Conservation (phyloP, 2,888 invertebrate species). For the Cosmia pyralina region DNA sequence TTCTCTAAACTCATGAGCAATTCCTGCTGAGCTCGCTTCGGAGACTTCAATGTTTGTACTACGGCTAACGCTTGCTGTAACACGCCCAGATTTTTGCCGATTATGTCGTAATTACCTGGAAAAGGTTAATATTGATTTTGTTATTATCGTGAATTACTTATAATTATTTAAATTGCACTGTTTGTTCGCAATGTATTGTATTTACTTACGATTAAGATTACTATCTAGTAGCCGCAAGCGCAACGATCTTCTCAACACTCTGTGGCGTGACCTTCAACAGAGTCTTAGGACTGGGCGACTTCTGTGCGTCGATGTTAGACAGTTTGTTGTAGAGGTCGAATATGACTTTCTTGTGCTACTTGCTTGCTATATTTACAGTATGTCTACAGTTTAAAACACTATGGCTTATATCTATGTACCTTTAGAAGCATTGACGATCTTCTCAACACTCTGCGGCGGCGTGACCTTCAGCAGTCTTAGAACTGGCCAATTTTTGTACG, state of each 20-base stretch:
- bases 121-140: neutral
- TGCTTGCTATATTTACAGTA: constrained; percentile 79
- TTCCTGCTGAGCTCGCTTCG: constrained; percentile 88
- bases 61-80: constrained; percentile 87
- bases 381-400: no score
- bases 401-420: no score
- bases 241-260: constrained; percentile 85
- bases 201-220: no score
- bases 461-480: constrained; percentile 85
- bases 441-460: constrained; percentile 64
- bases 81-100: constrained; percentile 80
- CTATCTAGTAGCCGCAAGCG: constrained; percentile 72
- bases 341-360: constrained; percentile 88
- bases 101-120: constrained; percentile 84
- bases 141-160: neutral
- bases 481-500: constrained; percentile 82
- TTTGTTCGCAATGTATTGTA: neutral
- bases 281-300: constrained; percentile 84
- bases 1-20: constrained; percentile 91
- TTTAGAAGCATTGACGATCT: no score
- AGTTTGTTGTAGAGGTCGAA: constrained; percentile 87
- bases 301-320: constrained; percentile 83
- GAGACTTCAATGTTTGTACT: constrained; percentile 90
- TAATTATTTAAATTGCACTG: neutral
- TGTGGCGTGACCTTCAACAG: constrained; percentile 62